These are phyloP conservation scores for Luidia sarsii DNA, from an alignment of 53 echinoderm and acorn worm species.

Conservation along the genomic window DNA sequence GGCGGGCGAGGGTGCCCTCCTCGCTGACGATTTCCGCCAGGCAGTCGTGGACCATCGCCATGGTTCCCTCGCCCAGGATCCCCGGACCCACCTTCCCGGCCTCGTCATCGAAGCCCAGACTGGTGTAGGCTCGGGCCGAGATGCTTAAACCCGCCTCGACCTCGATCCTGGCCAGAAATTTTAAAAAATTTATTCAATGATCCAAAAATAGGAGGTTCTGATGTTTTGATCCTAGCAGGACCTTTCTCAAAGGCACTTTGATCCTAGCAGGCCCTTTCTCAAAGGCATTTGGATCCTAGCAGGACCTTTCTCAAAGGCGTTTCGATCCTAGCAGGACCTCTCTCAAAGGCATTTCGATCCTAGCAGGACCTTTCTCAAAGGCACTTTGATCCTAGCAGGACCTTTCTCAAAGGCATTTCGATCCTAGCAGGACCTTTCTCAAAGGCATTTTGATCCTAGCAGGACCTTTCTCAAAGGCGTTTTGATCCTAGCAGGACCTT, in stretches of 20 bases:
- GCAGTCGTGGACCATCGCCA: slow-evolving; percentile 23
- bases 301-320: too few species aligned
- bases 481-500: too few species aligned
- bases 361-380: too few species aligned
- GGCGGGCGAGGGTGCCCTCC: slow-evolving; percentile 20
- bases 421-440: background rate
- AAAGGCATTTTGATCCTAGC: too few species aligned
- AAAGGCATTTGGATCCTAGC: too few species aligned
- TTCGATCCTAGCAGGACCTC: too few species aligned
- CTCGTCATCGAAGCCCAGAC: slow-evolving; percentile 56
- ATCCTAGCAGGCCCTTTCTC: too few species aligned
- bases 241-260: background rate
- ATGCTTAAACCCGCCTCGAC: slow-evolving; percentile 42
- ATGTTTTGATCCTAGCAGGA: background rate
- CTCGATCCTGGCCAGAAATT: slow-evolving; percentile 42
- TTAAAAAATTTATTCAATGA: background rate
- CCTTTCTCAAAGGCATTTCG: too few species aligned
- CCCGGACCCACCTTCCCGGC: slow-evolving; percentile 63
- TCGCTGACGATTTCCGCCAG: slow-evolving; percentile 27
- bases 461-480: too few species aligned
- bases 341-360: too few species aligned
- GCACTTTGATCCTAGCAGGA: too few species aligned
- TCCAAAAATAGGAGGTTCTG: background rate
- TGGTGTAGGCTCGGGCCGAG: slow-evolving; percentile 52
- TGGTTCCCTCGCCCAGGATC: slow-evolving; percentile 68